A percentile compares a stretch with the other conserved stretches of the same genome.
Evolutionary conservation across 2,797 vertebrate species (phyloP).

Genomic region (Chiloscyllium punctatum): DNA sequence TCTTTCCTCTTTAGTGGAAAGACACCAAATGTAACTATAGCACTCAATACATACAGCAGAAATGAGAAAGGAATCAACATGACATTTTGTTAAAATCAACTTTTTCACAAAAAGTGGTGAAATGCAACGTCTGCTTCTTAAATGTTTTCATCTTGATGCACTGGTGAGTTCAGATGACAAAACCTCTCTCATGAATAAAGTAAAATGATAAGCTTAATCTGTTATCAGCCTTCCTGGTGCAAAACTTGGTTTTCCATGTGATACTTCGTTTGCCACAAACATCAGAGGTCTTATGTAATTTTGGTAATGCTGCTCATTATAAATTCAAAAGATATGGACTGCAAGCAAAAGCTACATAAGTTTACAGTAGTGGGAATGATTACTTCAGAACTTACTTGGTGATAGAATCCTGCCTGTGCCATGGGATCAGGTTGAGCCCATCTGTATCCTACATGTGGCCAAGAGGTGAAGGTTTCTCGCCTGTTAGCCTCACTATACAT

Average conservation of each 20-base stretch:
- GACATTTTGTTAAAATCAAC: not conserved
- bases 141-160: not conserved
- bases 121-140: not conserved
- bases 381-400: slow-evolving; percentile 71
- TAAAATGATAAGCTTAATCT: not conserved
- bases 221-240: not conserved
- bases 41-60: not conserved
- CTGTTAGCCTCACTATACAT: slow-evolving; percentile 99
- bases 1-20: not conserved
- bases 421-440: slow-evolving; percentile 98
- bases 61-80: not conserved
- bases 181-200: not conserved
- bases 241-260: not conserved
- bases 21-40: not conserved
- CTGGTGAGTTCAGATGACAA: not conserved
- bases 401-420: slow-evolving; percentile 98
- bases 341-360: not conserved
- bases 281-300: not conserved
- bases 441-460: slow-evolving; percentile 94
- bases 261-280: not conserved
- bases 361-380: not conserved
- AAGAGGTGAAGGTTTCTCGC: slow-evolving; percentile 95
- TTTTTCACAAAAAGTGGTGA: not conserved
- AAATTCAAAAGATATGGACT: slow-evolving; percentile 11
- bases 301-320: not conserved